A percentile compares a stretch with the other conserved stretches of the same genome.
Conservation (phyloP, 2,797 vertebrate genomes). For the Pygocentrus nattereri region DNA sequence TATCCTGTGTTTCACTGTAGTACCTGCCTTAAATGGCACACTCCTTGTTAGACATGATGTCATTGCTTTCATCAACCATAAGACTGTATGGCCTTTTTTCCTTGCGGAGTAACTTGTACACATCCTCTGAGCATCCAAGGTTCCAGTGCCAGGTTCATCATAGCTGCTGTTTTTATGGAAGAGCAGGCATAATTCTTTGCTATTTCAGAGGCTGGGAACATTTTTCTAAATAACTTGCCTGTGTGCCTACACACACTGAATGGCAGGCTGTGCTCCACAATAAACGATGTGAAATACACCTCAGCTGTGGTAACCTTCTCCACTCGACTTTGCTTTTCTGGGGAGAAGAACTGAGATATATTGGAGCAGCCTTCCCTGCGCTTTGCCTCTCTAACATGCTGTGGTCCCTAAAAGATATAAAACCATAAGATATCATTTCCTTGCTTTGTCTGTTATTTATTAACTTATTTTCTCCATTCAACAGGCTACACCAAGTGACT, state of each 20-base stretch:
- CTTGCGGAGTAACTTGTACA: constrained; percentile 36
- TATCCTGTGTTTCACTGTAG: no score
- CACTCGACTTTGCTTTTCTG: constrained; percentile 51
- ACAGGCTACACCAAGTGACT: no score
- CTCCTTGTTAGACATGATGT: no score
- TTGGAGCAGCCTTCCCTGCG: no score
- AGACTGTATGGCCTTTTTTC: constrained; percentile 49
- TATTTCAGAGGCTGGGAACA: constrained; percentile 54
- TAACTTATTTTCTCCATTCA: no score
- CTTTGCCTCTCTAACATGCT: no score
- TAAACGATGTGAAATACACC: constrained; percentile 49
- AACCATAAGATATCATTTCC: no score
- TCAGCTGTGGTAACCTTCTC: no score
- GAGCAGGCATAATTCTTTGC: constrained; percentile 49
- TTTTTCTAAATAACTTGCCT: constrained; percentile 54
- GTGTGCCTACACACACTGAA: constrained; percentile 51
- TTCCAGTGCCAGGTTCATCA: constrained; percentile 45
- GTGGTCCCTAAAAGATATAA: no score
- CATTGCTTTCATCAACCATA: constrained; percentile 41
- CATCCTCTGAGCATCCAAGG: constrained; percentile 49
- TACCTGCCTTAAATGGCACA: no score
- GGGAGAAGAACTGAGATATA: no score
- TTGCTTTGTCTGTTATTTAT: no score
- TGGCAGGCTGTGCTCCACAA: constrained; percentile 49
- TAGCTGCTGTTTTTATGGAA: constrained; percentile 49